A percentile compares a stretch with the other conserved stretches of the same genome.
Evolutionary conservation across 2,888 invertebrate genomes (phyloP).

Genomic region (Macrosiphum euphorbiae): DNA sequence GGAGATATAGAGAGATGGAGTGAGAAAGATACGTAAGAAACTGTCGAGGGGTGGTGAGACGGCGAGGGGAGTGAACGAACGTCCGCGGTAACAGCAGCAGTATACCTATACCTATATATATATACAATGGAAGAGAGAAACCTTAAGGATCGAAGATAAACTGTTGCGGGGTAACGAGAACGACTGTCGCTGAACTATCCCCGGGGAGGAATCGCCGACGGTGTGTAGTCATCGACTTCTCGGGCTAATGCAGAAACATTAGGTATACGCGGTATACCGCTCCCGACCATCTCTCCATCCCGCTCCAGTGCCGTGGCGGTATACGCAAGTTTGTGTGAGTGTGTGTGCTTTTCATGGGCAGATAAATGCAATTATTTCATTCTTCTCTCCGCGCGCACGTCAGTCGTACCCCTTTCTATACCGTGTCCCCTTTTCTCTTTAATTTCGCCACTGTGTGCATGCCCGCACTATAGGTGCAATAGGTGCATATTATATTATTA

Average conservation of each 20-base stretch:
- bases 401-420: neutral
- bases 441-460: neutral
- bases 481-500: neutral
- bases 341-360: slow-evolving; percentile 29
- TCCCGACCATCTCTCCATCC: neutral
- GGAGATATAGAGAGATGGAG: neutral
- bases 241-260: slow-evolving; percentile 60
- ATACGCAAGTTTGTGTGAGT: neutral
- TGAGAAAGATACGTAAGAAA: neutral
- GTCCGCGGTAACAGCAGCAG: neutral
- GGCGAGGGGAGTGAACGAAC: neutral
- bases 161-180: slow-evolving; percentile 61
- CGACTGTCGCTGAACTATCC: slow-evolving; percentile 61
- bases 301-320: neutral
- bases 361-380: slow-evolving; percentile 56
- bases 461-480: too few relatives aligned
- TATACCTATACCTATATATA: neutral
- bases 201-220: slow-evolving; percentile 59
- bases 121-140: slow-evolving; percentile 6
- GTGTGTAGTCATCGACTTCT: slow-evolving; percentile 55
- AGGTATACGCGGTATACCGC: slow-evolving; percentile 17
- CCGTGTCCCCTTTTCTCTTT: neutral
- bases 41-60: neutral
- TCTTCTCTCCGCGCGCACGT: neutral
- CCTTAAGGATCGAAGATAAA: slow-evolving; percentile 60